Evolutionary conservation across 1,140 invertebrate species (phyloP).

Genomic region (Bombus ignitus): DNA sequence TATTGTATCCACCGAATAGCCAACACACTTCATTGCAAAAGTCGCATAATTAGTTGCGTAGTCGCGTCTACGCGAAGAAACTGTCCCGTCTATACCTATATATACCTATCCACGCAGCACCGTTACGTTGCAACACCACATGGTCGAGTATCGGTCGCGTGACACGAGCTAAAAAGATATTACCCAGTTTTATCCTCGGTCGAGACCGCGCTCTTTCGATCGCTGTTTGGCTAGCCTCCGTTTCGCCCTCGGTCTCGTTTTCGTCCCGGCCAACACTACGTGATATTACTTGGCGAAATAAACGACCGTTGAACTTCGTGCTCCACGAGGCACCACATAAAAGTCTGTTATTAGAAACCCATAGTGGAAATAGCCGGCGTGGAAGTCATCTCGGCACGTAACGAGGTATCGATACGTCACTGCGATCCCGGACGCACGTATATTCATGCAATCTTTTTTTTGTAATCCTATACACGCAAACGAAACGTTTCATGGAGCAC

Average conservation of each 20-base stretch:
- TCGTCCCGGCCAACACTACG: not conserved
- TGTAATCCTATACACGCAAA: not conserved
- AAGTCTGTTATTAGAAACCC: constrained; percentile 14
- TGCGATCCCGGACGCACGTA: not conserved
- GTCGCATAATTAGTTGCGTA: not conserved
- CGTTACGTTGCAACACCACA: constrained; percentile 44
- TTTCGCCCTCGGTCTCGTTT: not conserved
- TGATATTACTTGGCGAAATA: not conserved
- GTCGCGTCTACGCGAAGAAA: not conserved
- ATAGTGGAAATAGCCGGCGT: constrained; percentile 4
- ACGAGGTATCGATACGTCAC: constrained; percentile 8
- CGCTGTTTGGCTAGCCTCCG: not conserved
- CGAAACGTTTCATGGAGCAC: not conserved
- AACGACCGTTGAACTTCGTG: not conserved
- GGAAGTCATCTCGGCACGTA: constrained; percentile 12
- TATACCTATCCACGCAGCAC: constrained; percentile 32
- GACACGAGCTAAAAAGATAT: constrained; percentile 36
- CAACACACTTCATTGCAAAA: not conserved
- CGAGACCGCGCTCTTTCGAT: constrained; percentile 15
- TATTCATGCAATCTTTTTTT: not conserved
- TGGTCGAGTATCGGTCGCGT: constrained; percentile 39
- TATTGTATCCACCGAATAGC: no score
- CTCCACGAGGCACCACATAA: not conserved
- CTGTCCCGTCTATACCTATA: not conserved
- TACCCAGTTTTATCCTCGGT: constrained; percentile 29